Evolutionary conservation across 2,888 invertebrate genomes (phyloP).

Genomic region (Anthoptus insignis): DNA sequence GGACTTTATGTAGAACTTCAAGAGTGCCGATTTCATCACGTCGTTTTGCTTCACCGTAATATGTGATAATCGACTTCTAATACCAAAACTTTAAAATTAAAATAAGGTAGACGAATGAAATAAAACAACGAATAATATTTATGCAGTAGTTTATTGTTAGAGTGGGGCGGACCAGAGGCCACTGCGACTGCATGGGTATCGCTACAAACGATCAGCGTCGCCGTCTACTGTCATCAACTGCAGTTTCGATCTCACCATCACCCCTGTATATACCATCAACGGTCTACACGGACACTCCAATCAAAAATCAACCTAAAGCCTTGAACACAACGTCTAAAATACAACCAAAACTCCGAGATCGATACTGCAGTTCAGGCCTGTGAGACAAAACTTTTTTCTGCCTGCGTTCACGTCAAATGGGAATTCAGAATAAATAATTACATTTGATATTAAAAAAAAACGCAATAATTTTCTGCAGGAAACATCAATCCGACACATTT

Average conservation of each 20-base stretch:
- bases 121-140: constrained; percentile 58
- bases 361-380: constrained; percentile 25
- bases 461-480: too few species aligned
- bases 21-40: too few species aligned
- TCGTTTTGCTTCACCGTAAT: not conserved
- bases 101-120: constrained; percentile 6
- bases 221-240: constrained; percentile 3
- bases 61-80: too few species aligned
- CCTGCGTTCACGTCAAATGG: too few species aligned
- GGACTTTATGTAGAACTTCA: too few species aligned
- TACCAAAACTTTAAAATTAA: not conserved
- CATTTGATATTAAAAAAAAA: too few species aligned
- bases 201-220: constrained; percentile 51
- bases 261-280: not conserved
- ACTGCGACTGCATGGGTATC: constrained; percentile 57
- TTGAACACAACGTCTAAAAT: constrained; percentile 11
- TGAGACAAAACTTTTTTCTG: too few species aligned
- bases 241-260: constrained; percentile 5
- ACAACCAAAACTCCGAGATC: constrained; percentile 4
- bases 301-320: too few species aligned
- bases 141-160: constrained; percentile 85
- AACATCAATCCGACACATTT: too few species aligned
- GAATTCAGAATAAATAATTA: too few species aligned
- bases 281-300: not conserved
- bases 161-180: constrained; percentile 68